Base-by-base conservation (phyloP, 2,888 invertebrate genomes). In the Nomada goodeniana region DNA sequence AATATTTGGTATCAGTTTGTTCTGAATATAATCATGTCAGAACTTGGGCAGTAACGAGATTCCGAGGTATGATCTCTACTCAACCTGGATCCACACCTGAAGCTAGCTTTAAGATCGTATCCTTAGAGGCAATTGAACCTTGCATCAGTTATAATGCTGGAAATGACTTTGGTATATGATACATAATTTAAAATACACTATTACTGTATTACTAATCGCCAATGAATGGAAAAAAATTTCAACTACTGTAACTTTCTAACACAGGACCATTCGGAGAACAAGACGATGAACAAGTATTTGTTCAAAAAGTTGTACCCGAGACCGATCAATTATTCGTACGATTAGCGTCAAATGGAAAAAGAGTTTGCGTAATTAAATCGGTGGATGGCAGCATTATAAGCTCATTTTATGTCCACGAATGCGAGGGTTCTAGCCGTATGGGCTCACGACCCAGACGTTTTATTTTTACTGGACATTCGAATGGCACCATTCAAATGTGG, bases 21-120 rank as follows among this genome's bases (percentile, higher is more conserved):
- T 98, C 98, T 85, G 99, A 99, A 92, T 99, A 99, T 94, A 99
- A 99, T 94, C 99, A 99, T 94, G 99, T 99, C 15, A 95, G 99
- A 42, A 98, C 98, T 71, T 99, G 99, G 99, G 97, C 97, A 29
- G 98, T 99, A 64, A 99, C 98, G 0, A 95, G 99, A 82, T 99
- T 99, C 94, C 95, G 99, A 55, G 99, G 99, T 11, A 99, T 99
- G 99, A 98, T 99, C 85, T 99, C 98, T 59, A 99, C 99, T 0
- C 99, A 99, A 93, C 99, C 99, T 0, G 99, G 99, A 5, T 98
- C 99, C 10, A 98, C 98, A 59, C 98, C 99, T 0, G 97, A 99
- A 89, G 98, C 99, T 0, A 99, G 99, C 10, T 99, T 99, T 94
- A 99, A 99, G 94, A 97, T 99, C 79, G 95, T 98, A n/a, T 97